phyloP scores from a whole-genome alignment of 1,140 invertebrate species.

The Ylistrum balloti region DNA sequence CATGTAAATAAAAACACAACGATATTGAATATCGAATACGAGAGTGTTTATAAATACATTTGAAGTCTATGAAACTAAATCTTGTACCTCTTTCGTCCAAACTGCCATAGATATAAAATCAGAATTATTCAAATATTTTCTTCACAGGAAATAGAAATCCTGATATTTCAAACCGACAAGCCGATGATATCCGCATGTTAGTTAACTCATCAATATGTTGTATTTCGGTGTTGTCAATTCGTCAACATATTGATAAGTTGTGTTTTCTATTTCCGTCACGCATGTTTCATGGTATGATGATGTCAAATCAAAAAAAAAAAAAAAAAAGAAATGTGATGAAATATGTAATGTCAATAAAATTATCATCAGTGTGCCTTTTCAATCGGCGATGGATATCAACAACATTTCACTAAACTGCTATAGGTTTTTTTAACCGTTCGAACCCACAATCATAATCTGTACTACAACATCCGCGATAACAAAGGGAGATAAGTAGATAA shows the following conservation, averaged over 20 bases:
- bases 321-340: too few species aligned
- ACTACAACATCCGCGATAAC: background rate
- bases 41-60: too few species aligned
- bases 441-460: background rate
- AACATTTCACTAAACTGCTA: background rate
- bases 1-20: too few species aligned
- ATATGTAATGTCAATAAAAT: background rate
- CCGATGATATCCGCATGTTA: too few species aligned
- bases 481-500: conserved; percentile 1
- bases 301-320: too few species aligned
- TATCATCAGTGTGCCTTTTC: background rate
- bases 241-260: background rate
- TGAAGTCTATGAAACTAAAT: too few species aligned
- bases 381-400: background rate
- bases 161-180: background rate
- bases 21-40: too few species aligned
- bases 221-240: background rate
- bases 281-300: background rate
- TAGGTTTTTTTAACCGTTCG: background rate
- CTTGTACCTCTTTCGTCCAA: too few species aligned
- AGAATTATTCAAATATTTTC: background rate
- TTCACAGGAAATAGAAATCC: too few species aligned
- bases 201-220: background rate
- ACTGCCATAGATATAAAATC: too few species aligned
- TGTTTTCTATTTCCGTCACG: background rate